These are phyloP conservation scores for Auanema freiburgensis DNA, from an alignment of 2,888 invertebrate genomes.

Conservation along the genomic window DNA sequence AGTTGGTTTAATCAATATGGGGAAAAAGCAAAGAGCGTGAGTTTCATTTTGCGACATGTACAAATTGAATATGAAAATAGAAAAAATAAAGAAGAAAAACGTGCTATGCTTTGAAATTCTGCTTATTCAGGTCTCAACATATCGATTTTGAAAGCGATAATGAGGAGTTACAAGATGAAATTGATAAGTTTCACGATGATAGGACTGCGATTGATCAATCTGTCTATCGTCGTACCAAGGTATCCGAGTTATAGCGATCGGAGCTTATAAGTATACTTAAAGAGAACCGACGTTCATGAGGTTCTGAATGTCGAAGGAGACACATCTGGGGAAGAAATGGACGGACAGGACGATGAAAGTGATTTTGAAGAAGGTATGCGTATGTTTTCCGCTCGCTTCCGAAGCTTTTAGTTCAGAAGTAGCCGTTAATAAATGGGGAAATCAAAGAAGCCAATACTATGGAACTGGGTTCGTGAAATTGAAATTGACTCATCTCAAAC, in stretches of 20 bases:
- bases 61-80: conserved; percentile 1
- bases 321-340: conserved; percentile 35
- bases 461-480: conserved; percentile 61
- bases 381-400: background rate
- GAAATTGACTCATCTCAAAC: conserved; percentile 16
- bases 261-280: background rate
- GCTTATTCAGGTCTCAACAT: conserved; percentile 27
- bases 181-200: conserved; percentile 51
- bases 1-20: background rate
- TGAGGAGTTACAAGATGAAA: conserved; percentile 54
- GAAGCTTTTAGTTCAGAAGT: conserved; percentile 16
- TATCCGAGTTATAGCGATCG: background rate
- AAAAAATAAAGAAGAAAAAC: background rate
- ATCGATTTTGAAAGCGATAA: conserved; percentile 43
- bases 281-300: conserved; percentile 30
- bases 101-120: background rate
- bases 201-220: conserved; percentile 22
- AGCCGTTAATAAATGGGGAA: conserved; percentile 66
- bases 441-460: conserved; percentile 65
- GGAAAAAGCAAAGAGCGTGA: conserved; percentile 22
- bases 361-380: conserved; percentile 38
- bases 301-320: conserved; percentile 54
- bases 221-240: conserved; percentile 11
- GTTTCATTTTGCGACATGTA: conserved; percentile 14
- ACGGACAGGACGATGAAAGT: conserved; percentile 34